Evolutionary conservation across 2,113 vertebrate species (phyloP).

Genomic region (Vidua chalybeata): DNA sequence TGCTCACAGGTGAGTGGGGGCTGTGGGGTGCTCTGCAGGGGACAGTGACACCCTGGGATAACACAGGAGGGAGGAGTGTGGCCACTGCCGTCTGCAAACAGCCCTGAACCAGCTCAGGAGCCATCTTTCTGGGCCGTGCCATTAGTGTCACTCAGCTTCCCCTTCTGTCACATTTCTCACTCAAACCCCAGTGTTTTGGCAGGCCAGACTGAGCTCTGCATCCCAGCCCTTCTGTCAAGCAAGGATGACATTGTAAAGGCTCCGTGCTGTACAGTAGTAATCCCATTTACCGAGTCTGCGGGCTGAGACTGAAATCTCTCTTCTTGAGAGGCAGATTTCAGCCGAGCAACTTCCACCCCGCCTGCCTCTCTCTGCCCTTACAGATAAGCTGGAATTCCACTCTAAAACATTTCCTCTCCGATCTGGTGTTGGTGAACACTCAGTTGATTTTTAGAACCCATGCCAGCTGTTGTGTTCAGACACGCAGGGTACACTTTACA

Average conservation of each 20-base stretch:
- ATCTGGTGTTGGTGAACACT: background rate
- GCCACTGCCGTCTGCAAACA: background rate
- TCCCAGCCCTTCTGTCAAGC: slow-evolving; percentile 5
- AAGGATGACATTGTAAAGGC: background rate
- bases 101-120: background rate
- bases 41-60: background rate
- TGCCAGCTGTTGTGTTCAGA: background rate
- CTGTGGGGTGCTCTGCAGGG: background rate
- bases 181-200: background rate
- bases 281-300: background rate
- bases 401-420: background rate
- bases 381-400: background rate
- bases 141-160: slow-evolving; percentile 50
- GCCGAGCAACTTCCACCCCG: background rate
- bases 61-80: fast-evolving
- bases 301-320: background rate
- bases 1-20: too few species aligned
- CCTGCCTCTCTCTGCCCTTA: background rate
- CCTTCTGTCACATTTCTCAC: slow-evolving; percentile 46
- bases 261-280: background rate
- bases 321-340: background rate
- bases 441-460: background rate
- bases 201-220: background rate
- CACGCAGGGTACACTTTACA: slow-evolving; percentile 69
- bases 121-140: background rate